Percentiles rank a stretch among this genome's conserved stretches.
These are phyloP conservation scores for Forbesichthys papilliferus DNA, from an alignment of 2,113 vertebrate genomes.

Conservation along the genomic window DNA sequence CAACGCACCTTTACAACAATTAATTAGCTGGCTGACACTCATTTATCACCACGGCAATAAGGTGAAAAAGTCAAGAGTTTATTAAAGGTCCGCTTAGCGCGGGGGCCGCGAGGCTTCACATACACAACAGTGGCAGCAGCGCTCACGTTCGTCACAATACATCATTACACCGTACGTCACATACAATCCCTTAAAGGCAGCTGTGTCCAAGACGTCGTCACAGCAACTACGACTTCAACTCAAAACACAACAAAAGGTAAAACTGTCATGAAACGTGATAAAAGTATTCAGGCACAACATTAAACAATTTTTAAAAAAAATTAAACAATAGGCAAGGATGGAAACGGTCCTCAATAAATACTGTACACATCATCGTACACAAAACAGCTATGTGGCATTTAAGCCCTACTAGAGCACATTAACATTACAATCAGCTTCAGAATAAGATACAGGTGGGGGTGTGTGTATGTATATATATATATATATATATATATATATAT, in stretches of 20 bases:
- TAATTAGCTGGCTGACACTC: constrained; percentile 75
- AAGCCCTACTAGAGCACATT: constrained; percentile 35
- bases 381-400: constrained; percentile 40
- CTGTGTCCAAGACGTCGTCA: constrained; percentile 23
- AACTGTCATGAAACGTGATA: constrained; percentile 26
- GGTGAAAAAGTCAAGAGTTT: constrained; percentile 83
- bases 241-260: constrained; percentile 38
- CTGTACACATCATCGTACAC: constrained; percentile 52
- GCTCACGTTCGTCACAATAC: constrained; percentile 47
- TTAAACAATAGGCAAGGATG: constrained; percentile 20
- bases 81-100: constrained; percentile 72
- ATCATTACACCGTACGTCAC: constrained; percentile 35
- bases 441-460: constrained; percentile 32
- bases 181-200: constrained; percentile 37
- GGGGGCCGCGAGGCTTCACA: constrained; percentile 53
- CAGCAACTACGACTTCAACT: constrained; percentile 41
- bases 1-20: constrained; percentile 64
- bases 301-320: constrained; percentile 1
- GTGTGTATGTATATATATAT: not conserved
- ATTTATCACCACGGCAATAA: constrained; percentile 77
- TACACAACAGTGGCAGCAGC: constrained; percentile 54
- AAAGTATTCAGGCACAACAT: constrained; percentile 28
- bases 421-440: constrained; percentile 23
- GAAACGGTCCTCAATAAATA: constrained; percentile 62
- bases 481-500: no score